Evolutionary conservation across 2,797 vertebrate species (phyloP).

Genomic region (Chiloscyllium punctatum): DNA sequence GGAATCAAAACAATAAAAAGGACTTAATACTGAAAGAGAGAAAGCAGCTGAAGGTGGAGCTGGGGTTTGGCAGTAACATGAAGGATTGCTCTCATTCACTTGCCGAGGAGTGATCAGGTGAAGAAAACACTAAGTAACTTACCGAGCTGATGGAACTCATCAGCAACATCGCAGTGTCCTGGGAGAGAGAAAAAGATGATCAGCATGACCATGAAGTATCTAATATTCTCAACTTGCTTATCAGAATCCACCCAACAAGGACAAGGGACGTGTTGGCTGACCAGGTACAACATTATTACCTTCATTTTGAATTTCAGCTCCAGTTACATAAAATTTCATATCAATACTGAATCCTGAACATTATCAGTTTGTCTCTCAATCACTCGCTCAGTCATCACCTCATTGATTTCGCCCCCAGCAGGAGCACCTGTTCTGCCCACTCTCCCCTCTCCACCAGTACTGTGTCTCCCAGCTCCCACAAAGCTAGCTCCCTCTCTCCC

Average conservation of each 20-base stretch:
- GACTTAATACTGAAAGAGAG: background rate
- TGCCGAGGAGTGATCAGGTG: rapidly evolving
- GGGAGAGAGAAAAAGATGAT: background rate
- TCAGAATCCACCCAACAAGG: background rate
- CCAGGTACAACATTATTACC: background rate
- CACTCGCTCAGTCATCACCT: background rate
- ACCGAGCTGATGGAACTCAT: conserved; percentile 25
- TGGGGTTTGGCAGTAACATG: background rate
- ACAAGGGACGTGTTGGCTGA: too few species aligned
- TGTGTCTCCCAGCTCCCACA: too few species aligned
- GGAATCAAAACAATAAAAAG: background rate
- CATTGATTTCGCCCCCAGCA: too few species aligned
- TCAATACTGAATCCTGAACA: background rate
- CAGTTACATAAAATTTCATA: background rate
- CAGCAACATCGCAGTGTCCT: background rate
- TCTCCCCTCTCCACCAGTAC: too few species aligned
- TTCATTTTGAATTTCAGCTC: background rate
- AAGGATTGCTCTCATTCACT: too few species aligned
- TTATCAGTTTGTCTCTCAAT: background rate
- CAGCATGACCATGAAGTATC: background rate
- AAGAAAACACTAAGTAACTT: background rate
- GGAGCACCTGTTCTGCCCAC: too few species aligned
- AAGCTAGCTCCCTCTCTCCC: too few species aligned
- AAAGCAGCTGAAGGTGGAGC: background rate
- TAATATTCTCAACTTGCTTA: background rate